Evolutionary conservation across 2,888 invertebrate species (phyloP).

Genomic region (Dioctria linearis): DNA sequence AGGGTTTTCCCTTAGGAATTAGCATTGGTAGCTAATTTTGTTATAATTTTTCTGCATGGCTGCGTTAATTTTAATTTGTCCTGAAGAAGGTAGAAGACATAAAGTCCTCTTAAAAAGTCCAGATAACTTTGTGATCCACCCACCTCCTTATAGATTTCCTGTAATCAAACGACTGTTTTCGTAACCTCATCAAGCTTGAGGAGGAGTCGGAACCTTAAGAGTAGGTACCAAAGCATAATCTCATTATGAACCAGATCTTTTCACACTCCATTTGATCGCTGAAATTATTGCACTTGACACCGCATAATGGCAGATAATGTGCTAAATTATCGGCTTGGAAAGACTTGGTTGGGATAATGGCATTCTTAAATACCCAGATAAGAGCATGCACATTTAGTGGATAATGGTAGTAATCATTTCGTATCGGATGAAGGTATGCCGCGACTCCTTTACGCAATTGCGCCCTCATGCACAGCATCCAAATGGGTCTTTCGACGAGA

Average conservation of each 20-base stretch:
- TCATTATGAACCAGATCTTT: constrained; percentile 50
- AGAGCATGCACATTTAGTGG: constrained; percentile 44
- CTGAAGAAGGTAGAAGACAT: background rate
- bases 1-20: background rate
- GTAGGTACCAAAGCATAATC: constrained; percentile 5
- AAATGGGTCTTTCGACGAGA: background rate
- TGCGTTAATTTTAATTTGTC: no score
- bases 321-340: constrained; percentile 53
- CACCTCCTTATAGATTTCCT: background rate
- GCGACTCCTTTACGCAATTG: background rate
- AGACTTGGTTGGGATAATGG: constrained; percentile 42
- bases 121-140: background rate
- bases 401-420: constrained; percentile 44
- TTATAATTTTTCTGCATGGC: background rate
- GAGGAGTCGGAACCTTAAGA: background rate
- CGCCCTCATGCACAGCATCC: background rate
- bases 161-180: constrained; percentile 3
- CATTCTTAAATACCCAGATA: constrained; percentile 43
- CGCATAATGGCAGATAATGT: constrained; percentile 58
- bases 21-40: background rate
- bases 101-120: background rate
- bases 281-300: constrained; percentile 57
- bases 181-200: constrained; percentile 10
- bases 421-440: background rate
- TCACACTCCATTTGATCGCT: constrained; percentile 55